Evolutionary conservation across 2,113 vertebrate species (phyloP).

Genomic region (rat (Rattus norvegicus)): DNA sequence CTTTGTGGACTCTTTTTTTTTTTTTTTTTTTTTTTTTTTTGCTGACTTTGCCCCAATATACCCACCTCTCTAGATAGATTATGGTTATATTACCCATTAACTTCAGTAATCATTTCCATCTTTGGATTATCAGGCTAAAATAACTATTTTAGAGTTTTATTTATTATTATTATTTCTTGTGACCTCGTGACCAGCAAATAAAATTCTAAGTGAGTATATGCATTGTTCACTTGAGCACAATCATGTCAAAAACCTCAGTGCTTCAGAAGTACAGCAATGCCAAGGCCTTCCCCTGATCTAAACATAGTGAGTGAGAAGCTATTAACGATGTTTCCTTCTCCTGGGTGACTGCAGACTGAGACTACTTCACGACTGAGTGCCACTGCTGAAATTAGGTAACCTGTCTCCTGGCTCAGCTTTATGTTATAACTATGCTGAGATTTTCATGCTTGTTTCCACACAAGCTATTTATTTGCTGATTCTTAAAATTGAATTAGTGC

Average conservation of each 20-base stretch:
- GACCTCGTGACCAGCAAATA: background rate
- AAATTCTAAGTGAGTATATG: background rate
- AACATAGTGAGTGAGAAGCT: background rate
- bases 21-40: background rate
- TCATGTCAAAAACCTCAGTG: background rate
- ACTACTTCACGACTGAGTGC: background rate
- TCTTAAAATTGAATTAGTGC: background rate
- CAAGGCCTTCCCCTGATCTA: background rate
- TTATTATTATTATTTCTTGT: background rate
- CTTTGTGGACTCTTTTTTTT: background rate
- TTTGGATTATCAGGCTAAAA: background rate
- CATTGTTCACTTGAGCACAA: background rate
- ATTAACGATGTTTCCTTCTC: background rate
- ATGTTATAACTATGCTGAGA: background rate
- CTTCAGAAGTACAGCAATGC: background rate
- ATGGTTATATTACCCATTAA: background rate
- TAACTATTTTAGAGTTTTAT: background rate
- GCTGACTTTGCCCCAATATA: background rate
- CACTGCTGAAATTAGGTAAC: background rate
- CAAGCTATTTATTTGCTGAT: background rate
- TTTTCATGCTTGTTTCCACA: background rate
- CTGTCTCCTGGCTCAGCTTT: background rate
- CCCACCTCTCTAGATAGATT: background rate
- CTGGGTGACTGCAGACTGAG: background rate
- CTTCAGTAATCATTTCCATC: background rate